These are phyloP conservation scores for Xenus cinereus DNA, from an alignment of 2,113 vertebrate species.

Conservation along the genomic window DNA sequence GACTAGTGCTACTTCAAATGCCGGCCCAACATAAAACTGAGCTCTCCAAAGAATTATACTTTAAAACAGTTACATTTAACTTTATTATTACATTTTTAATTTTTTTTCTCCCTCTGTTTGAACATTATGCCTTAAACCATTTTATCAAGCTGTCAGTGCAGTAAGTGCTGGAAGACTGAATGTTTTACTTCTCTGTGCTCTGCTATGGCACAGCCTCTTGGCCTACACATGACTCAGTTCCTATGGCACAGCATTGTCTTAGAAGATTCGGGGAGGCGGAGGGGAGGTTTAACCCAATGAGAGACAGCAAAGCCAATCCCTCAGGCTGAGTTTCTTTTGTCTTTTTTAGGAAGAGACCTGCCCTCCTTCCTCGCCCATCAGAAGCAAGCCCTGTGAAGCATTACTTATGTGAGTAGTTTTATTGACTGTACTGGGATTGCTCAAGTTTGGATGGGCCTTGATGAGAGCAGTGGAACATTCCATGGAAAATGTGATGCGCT, in stretches of 20 bases:
- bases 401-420: not conserved
- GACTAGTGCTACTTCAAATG: slow-evolving; percentile 79
- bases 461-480: slow-evolving; percentile 24
- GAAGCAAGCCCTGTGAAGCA: not conserved
- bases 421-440: not conserved
- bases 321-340: not conserved
- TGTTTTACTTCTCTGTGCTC: slow-evolving; percentile 38
- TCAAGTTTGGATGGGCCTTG: not conserved
- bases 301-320: not conserved
- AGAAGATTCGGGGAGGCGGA: not conserved
- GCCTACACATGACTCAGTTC: not conserved
- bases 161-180: slow-evolving; percentile 56
- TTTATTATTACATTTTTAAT: slow-evolving; percentile 81
- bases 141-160: slow-evolving; percentile 75
- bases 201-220: slow-evolving; percentile 30
- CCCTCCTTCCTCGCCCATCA: not conserved
- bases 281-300: not conserved
- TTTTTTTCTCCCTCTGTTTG: slow-evolving; percentile 72
- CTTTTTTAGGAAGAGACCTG: not conserved
- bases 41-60: slow-evolving; percentile 81
- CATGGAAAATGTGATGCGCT: slow-evolving; percentile 39
- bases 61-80: slow-evolving; percentile 82
- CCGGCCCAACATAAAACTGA: slow-evolving; percentile 78
- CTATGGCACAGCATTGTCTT: not conserved
- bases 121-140: slow-evolving; percentile 71